Conservation (phyloP, 2,797 vertebrate genomes). For the Gymnothorax reevesii region DNA sequence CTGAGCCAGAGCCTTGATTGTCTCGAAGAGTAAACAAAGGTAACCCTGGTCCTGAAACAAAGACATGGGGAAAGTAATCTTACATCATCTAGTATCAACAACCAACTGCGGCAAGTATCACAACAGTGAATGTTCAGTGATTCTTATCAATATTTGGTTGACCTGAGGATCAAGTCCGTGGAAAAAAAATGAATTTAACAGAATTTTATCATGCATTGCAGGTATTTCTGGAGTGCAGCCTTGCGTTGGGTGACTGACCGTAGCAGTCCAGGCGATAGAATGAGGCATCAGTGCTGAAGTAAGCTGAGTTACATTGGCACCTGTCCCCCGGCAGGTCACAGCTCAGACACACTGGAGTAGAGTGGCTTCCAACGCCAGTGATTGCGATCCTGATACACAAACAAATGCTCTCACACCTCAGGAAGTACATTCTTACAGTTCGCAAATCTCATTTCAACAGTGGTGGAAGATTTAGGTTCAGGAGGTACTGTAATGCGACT, state of each 20-base stretch:
- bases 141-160: not conserved
- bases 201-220: not conserved
- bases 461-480: no score
- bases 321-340: slow-evolving; percentile 70
- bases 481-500: no score
- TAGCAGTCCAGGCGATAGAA: slow-evolving; percentile 84
- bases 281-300: slow-evolving; percentile 79
- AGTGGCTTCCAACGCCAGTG: slow-evolving; percentile 38
- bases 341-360: slow-evolving; percentile 76
- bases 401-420: not conserved
- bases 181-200: not conserved
- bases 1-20: slow-evolving; percentile 34
- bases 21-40: slow-evolving; percentile 67
- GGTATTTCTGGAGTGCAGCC: not conserved
- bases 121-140: not conserved
- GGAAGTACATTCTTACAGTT: not conserved
- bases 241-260: slow-evolving; percentile 70
- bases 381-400: slow-evolving; percentile 60
- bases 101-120: not conserved
- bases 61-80: slow-evolving; percentile 7
- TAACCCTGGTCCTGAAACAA: slow-evolving; percentile 80
- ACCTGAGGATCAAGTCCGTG: not conserved
- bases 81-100: not conserved
- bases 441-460: not conserved
- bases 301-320: slow-evolving; percentile 86